Evolutionary conservation across 2,888 invertebrate genomes (phyloP), one percentile per base, ranked within the genome.

Genomic region (Celastrina argiolus): DNA sequence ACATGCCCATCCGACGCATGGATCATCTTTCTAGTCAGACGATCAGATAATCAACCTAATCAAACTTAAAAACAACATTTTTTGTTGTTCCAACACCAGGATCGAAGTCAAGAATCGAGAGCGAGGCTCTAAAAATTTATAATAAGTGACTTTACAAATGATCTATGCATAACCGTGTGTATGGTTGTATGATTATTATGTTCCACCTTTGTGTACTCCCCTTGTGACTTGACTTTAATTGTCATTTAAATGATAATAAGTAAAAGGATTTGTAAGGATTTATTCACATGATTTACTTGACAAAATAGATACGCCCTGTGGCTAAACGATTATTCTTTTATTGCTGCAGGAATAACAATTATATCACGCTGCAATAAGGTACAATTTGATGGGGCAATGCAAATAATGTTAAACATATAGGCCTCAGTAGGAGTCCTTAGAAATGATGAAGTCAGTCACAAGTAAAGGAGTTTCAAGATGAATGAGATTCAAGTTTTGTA

Each of bases 211-310:
- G 81, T 87, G 67, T 65, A 68, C 69, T 71, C 83, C 87, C 86
- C 80, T 84, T 74, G 76, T 72, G 80, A 81, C 78, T 81, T 84
- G 83, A 87, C 84, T 87, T 86, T 83, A 76, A 81, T 81, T 88
- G 84, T 89, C 86, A 89, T 89, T 88, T 76, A 88, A 90, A 90
- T 91, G 90, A 91, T 88, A 90, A 91, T 88, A 90, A 80, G 77
- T 81, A 82, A 86, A 89, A 89, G 86, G 88, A 88, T 88, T 91
- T 86, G 82, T 87, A 80, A 79, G 76, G 82, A 86, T 81, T 85
- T 84, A 87, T 87, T 89, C 88, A 88, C 85, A 80, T 85, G 82
- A 87, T 80, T 88, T 77, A 81, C 79, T 85, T 83, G 81, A 87
- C 85, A 85, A 84, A 82, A 81, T 78, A 86, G 90, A 90, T 90